A percentile compares a stretch with the other conserved stretches of the same genome.
Evolutionary conservation across 2,113 vertebrate species (phyloP).

Genomic region (Bufo bufo): DNA sequence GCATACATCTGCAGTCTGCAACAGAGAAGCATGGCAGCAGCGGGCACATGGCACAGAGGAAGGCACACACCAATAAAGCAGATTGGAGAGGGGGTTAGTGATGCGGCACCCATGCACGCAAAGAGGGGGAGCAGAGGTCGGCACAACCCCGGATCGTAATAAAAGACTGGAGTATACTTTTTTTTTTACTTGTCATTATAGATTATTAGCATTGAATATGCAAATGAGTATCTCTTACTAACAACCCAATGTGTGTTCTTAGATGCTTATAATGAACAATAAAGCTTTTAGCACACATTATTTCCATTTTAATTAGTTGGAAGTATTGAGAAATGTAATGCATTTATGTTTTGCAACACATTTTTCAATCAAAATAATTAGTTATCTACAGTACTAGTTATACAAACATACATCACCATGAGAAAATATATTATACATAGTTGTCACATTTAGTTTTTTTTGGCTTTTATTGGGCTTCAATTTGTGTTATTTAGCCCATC

Average conservation of each 20-base stretch:
- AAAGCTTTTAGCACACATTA: background rate
- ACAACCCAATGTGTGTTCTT: background rate
- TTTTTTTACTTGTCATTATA: conserved; percentile 1
- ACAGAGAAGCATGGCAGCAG: too few species aligned
- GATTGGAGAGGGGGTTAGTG: too few species aligned
- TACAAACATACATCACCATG: background rate
- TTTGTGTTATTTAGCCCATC: too few species aligned
- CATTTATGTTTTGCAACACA: background rate
- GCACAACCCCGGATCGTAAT: too few species aligned
- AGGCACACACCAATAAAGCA: too few species aligned
- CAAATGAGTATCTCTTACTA: background rate
- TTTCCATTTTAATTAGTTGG: conserved; percentile 10
- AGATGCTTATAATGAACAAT: background rate
- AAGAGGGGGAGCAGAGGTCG: too few species aligned
- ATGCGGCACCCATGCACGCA: too few species aligned
- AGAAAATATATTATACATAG: background rate
- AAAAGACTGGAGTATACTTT: background rate
- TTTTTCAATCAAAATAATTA: background rate
- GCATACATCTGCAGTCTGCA: too few species aligned
- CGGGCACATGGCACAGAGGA: too few species aligned
- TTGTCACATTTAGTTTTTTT: background rate
- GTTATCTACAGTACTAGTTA: background rate
- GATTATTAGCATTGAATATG: background rate
- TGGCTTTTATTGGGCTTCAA: background rate
- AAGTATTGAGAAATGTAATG: background rate